These are phyloP conservation scores for Campylorhamphus procurvoides DNA, from an alignment of 2,113 vertebrate species.

Conservation along the genomic window DNA sequence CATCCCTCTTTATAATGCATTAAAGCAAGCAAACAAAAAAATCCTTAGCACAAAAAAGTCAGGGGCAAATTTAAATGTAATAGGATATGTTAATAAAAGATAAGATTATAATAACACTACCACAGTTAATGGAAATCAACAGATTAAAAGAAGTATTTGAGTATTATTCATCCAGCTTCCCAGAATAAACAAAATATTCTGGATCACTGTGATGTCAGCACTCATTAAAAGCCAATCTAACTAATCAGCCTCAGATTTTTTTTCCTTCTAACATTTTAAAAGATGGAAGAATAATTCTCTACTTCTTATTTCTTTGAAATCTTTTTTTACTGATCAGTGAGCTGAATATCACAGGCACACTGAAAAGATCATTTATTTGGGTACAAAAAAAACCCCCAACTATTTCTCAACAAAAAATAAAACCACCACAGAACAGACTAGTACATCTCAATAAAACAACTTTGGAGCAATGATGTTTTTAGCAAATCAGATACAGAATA, in stretches of 20 bases:
- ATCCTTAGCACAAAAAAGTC: not conserved
- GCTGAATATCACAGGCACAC: not conserved
- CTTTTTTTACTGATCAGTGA: not conserved
- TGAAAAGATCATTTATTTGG: not conserved
- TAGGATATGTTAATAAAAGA: not conserved
- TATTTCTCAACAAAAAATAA: not conserved
- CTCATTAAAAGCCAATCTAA: not conserved
- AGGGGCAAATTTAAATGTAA: not conserved
- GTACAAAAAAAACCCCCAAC: not conserved
- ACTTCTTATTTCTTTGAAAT: not conserved
- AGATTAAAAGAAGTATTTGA: not conserved
- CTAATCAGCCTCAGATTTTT: not conserved
- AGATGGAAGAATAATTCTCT: not conserved
- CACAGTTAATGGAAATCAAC: not conserved
- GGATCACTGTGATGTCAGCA: not conserved
- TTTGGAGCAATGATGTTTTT: not conserved
- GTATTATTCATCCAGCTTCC: not conserved
- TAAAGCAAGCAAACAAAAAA: not conserved
- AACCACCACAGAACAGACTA: not conserved
- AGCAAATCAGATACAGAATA: not conserved
- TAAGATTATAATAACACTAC: not conserved
- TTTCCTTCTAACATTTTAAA: not conserved
- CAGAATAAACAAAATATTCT: not conserved
- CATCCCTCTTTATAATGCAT: not conserved
- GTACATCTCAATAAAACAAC: not conserved